Evolutionary conservation across 2,888 invertebrate genomes (phyloP).

Genomic region (Leucania comma): DNA sequence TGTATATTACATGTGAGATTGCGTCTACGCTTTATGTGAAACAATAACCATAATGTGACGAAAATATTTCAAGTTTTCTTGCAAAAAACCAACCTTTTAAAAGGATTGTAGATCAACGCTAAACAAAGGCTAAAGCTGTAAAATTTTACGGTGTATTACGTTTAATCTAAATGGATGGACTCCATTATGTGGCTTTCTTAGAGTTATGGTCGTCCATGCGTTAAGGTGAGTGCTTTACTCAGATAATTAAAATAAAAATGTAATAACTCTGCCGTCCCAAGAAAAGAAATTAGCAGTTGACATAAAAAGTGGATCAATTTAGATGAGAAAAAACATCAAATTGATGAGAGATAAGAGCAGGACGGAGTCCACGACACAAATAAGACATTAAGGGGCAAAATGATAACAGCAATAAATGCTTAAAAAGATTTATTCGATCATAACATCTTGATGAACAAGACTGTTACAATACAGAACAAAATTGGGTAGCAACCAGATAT

Average conservation of each 20-base stretch:
- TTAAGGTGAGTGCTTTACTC: slow-evolving; percentile 46
- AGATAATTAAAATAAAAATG: slow-evolving; percentile 44
- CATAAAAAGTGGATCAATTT: slow-evolving; percentile 32
- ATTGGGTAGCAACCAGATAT: slow-evolving; percentile 41
- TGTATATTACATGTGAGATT: slow-evolving; percentile 58
- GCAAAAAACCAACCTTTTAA: slow-evolving; percentile 28
- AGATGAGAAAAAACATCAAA: slow-evolving; percentile 25
- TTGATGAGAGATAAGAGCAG: slow-evolving; percentile 42
- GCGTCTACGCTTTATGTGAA: slow-evolving; percentile 36
- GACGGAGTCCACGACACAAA: slow-evolving; percentile 34
- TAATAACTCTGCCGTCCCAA: slow-evolving; percentile 1
- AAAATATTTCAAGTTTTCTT: slow-evolving; percentile 30
- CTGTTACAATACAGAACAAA: not conserved
- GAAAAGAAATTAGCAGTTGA: slow-evolving; percentile 13
- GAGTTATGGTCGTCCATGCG: slow-evolving; percentile 60
- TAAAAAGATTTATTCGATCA: slow-evolving; percentile 48
- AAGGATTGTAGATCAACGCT: slow-evolving; percentile 46
- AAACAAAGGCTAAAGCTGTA: slow-evolving; percentile 53
- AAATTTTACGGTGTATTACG: slow-evolving; percentile 68
- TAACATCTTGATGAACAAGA: slow-evolving; percentile 19
- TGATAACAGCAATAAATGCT: slow-evolving; percentile 45
- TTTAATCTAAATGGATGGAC: slow-evolving; percentile 69
- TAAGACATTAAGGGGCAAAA: slow-evolving; percentile 36
- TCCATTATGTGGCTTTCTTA: slow-evolving; percentile 58
- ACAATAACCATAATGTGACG: slow-evolving; percentile 24